Evolutionary conservation across 1,140 invertebrate species (phyloP).

Genomic region (Drosophila chauvacae): DNA sequence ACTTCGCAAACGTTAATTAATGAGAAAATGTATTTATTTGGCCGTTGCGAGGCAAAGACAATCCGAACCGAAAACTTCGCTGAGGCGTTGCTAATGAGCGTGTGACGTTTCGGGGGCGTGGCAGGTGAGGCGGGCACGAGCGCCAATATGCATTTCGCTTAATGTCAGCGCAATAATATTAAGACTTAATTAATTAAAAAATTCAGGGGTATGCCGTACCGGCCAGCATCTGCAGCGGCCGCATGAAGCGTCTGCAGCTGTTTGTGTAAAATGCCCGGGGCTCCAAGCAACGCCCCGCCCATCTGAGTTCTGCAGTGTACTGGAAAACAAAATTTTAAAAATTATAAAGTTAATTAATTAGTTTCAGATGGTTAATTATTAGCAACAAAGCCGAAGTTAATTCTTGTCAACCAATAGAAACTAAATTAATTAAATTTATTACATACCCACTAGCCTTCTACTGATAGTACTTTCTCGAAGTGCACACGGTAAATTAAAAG

Average conservation of each 20-base stretch:
- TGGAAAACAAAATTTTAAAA: background rate
- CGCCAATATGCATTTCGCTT: conserved; percentile 73
- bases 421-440: background rate
- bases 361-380: background rate
- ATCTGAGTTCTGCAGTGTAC: conserved; percentile 4
- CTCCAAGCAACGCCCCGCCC: conserved; percentile 23
- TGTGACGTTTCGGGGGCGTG: conserved; percentile 24
- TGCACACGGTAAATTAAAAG: conserved; percentile 64
- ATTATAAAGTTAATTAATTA: background rate
- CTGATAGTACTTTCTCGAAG: background rate
- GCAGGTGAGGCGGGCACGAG: conserved; percentile 8
- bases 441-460: no score
- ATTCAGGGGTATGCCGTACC: conserved; percentile 33
- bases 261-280: conserved; percentile 62
- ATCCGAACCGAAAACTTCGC: conserved; percentile 26
- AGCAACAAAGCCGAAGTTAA: background rate
- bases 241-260: conserved; percentile 27
- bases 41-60: conserved; percentile 37
- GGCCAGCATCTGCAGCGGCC: conserved; percentile 17
- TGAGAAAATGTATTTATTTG: conserved; percentile 78
- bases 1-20: conserved; percentile 69
- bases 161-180: conserved; percentile 81
- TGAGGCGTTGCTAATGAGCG: conserved; percentile 68
- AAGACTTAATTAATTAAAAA: conserved; percentile 83
- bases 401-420: background rate